Evolutionary conservation across 2,113 vertebrate genomes (phyloP), one percentile per base, ranked within the genome.

Genomic region (Turdus rufiventris): DNA sequence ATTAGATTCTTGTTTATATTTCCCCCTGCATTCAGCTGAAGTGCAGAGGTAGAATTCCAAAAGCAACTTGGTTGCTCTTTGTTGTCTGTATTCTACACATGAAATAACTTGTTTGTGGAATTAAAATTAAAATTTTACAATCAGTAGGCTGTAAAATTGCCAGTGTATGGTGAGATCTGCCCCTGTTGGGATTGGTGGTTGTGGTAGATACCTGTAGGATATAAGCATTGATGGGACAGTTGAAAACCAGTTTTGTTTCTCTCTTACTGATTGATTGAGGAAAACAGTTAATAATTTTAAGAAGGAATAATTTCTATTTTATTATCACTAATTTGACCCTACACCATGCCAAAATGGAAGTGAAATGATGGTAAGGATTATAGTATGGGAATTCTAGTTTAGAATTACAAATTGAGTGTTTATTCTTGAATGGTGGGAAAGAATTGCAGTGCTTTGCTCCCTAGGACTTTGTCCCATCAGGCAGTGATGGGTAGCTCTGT

Each of bases 401-500:
- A 36, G 11, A 65, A 13, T 57, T 87, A 67, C 12, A 76, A 61
- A 57, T 33, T 10, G 53, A 40, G 11, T 47, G 8, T 48, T 63
- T 63, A 14, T 34, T 63, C 91, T 75, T 67, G 50, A 47, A 17
- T 16, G 5, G 3, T 92, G 33, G 23, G 24, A 56, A 68, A 18
- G 53, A 68, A n/a, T 33, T 63, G 45, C 3, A 11, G 11, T 56
- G 24, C 53, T 68, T 90, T 65, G 40, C n/a, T 67, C 18, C 5
- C 0, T 23, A 5, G 45, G 56, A 53, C 21, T 54, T 57, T 78
- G 57, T 66, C 23, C 36, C 1, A 0, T 63, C 42, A 36, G 42
- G 31, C 51, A 24, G 7, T 40, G 40, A 0, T 15, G 33, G 26
- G 0, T 4, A 24, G 36, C 48, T 88, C 47, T 14, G 9, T 29